Conservation (phyloP, 2,113 vertebrate species). For the Neogobius melanostomus region DNA sequence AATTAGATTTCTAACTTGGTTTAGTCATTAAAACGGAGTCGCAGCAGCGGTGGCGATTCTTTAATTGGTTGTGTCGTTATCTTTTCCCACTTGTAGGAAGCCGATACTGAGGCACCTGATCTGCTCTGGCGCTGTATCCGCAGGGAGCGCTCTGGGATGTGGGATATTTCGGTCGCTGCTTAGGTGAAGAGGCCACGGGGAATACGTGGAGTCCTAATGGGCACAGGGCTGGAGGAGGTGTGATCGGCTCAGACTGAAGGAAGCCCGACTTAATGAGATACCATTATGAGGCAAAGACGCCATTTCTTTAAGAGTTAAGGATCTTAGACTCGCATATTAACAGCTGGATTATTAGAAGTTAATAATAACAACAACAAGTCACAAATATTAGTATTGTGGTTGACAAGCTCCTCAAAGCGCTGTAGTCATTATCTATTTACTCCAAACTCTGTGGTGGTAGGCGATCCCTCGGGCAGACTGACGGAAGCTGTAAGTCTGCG, state of each 20-base stretch:
- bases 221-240: slow-evolving; percentile 1
- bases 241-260: slow-evolving; percentile 9
- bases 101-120: slow-evolving; percentile 12
- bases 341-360: no score
- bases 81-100: background rate
- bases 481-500: no score
- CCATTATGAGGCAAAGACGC: no score
- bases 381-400: no score
- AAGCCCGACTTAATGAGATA: slow-evolving; percentile 4
- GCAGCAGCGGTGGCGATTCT: background rate
- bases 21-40: background rate
- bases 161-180: slow-evolving; percentile 22
- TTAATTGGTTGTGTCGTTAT: background rate
- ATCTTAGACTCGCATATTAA: no score
- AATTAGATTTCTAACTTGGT: no score
- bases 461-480: no score
- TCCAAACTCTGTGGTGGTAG: no score
- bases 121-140: slow-evolving; percentile 20
- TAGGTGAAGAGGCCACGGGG: background rate
- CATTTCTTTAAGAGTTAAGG: no score
- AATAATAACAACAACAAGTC: no score
- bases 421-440: no score
- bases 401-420: no score
- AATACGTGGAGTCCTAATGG: slow-evolving; percentile 34
- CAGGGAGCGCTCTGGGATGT: slow-evolving; percentile 24